Base-by-base conservation (phyloP, 1,140 invertebrate genomes). In the Bactericera cockerelli region DNA sequence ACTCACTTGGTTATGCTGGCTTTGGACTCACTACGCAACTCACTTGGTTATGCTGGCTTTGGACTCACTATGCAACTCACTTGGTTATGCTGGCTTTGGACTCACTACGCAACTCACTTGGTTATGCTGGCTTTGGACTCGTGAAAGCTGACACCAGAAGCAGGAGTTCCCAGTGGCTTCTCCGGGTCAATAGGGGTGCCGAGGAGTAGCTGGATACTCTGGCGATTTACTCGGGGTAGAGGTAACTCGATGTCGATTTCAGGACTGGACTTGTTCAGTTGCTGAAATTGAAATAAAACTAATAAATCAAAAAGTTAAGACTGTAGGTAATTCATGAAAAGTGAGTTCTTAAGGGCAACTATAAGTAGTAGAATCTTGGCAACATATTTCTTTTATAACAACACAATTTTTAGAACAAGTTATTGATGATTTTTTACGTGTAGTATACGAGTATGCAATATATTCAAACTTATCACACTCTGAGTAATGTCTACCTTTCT, bases 201-300 rank as follows among this genome's bases (percentile, higher is more conserved):
- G 58, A 74, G 70, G 59, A 85, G 64, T 36, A 88, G 79, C 68
- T 80, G 80, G 26, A 82, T 82, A 39, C 76, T 75, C 66, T 79
- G 80, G 61, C 74, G 78, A 67, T 80, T 76, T 63, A 87, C 74
- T 61, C 81, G 68, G 60, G 83, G 89, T 62, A 85, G 73, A 22
- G 81, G 86, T 63, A 86, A 73, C 64, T 74, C 71, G 36, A 78
- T 81, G 65, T 81, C 69, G 56, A 73, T 71, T 22, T 75, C 70
- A 25, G 74, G 75, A 26, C 72, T 73, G 61, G 75, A 74, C 58
- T 77, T 71, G 38, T 75, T 68, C 21, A 77, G 61, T 65, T 72
- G 67, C 72, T 76, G 61, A 60, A 61, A 62, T 64, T 57, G 62
- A 60, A 63, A 60, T 59, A 57, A 42, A 36, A 63, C n/a, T 16